Percentiles rank a stretch among this genome's conserved stretches.
These are phyloP conservation scores for Listronotus oregonensis DNA, from an alignment of 1,140 invertebrate species.

Conservation along the genomic window DNA sequence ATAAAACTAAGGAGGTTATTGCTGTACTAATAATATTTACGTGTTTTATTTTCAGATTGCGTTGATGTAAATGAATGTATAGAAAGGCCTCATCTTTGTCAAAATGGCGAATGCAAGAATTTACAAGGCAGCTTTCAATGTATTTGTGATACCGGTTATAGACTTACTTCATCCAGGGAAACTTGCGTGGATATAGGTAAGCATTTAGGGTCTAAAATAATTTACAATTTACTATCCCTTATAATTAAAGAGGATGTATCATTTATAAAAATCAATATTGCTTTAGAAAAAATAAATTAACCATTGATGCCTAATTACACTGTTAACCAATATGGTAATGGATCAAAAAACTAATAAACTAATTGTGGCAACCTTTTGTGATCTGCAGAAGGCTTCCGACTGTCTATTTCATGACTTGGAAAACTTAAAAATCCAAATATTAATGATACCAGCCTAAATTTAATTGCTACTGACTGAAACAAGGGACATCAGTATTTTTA, in stretches of 20 bases:
- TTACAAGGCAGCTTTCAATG: slow-evolving; percentile 75
- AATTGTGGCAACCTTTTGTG: too few species aligned
- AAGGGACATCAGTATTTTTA: too few species aligned
- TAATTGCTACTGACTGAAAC: too few species aligned
- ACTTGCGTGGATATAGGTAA: slow-evolving; percentile 69
- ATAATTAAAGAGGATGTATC: background rate
- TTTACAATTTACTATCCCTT: background rate
- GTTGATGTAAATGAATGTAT: slow-evolving; percentile 77
- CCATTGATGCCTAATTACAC: too few species aligned
- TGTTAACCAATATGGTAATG: too few species aligned
- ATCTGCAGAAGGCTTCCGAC: too few species aligned
- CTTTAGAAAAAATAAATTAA: too few species aligned
- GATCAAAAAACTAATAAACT: too few species aligned
- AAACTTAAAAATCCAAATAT: too few species aligned
- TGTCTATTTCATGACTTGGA: too few species aligned
- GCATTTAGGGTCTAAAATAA: background rate
- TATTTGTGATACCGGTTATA: slow-evolving; percentile 64
- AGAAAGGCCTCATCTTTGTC: slow-evolving; percentile 70
- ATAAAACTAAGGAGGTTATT: background rate
- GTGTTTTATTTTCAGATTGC: slow-evolving; percentile 58
- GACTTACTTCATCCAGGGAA: slow-evolving; percentile 63
- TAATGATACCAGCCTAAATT: too few species aligned
- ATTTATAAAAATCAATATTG: too few species aligned
- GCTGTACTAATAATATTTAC: background rate
- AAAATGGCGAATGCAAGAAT: slow-evolving; percentile 73